Base-by-base conservation (phyloP, 2,888 invertebrate genomes). In the Zaprionus bogoriensis region DNA sequence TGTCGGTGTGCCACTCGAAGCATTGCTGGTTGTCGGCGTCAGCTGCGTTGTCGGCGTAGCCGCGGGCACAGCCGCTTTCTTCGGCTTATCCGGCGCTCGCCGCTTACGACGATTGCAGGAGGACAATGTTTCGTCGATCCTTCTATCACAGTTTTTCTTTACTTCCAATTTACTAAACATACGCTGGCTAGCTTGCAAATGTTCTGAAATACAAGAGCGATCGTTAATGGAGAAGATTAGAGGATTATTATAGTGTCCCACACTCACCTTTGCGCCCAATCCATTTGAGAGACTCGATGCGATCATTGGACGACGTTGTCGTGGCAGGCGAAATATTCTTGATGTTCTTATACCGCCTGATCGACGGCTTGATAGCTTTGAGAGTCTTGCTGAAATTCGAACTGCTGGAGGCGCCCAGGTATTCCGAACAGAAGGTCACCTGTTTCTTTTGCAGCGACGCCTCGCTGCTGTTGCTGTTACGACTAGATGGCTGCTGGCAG, bases 401-500 rank as follows among this genome's bases (percentile, higher is more conserved):
- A 17, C 46, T 39, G 5, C 22, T 46, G 4, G 55, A 63, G 7
- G 64, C 58, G 4, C 64, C 75, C 69, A 85, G 41, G 20, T 60
- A 79, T 10, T 74, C 64, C 20, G 62, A 30, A 70, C 46, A 76
- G 27, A 86, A 86, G 14, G 77, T 83, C 9, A 86, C 86, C 54
- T 74, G 80, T 48, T 80, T 83, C 19, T 68, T 78, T 2, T 63
- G 44, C n/a, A n/a, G n/a, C 28, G 84, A 84, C 3, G 57, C 22
- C 4, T 70, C 81, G 53, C 81, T 78, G 54, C 74, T 67, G 48
- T 77, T 48, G 58, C 74, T 74, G 50, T 81, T 66, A 36, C 59
- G 78, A 85, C 79, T 82, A 82, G 86, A 79, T 57, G 62, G 22
- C 54, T 80, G 77, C n/a, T 64, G 84, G 67, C 74, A 74, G 71